These are phyloP conservation scores for Acanthurus leucopareius DNA, from an alignment of 2,797 vertebrate genomes.

Conservation along the genomic window DNA sequence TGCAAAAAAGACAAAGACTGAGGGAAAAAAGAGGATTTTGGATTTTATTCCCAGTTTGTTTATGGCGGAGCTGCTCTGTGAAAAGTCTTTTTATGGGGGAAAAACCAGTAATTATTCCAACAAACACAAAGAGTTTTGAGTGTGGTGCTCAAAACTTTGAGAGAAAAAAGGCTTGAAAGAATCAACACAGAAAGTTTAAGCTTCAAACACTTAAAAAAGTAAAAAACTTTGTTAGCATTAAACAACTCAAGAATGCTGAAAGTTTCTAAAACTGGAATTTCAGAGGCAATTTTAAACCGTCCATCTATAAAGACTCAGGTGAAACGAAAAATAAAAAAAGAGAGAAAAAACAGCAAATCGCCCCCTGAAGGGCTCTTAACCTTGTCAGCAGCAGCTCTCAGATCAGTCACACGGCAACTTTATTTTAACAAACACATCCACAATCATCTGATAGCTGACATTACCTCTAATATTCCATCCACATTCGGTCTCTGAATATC, in stretches of 20 bases:
- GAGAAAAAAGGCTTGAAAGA: neutral
- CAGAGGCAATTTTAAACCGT: constrained; percentile 33
- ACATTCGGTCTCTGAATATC: neutral
- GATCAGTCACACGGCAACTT: constrained; percentile 8
- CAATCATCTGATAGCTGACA: constrained; percentile 24
- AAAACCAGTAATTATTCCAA: no score
- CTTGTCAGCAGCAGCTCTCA: constrained; percentile 4
- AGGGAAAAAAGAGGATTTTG: no score
- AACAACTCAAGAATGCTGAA: constrained; percentile 24
- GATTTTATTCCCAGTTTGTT: no score
- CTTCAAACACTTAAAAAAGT: neutral
- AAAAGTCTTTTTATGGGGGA: no score
- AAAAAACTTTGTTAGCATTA: constrained; percentile 1
- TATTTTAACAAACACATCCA: constrained; percentile 20
- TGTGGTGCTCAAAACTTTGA: neutral
- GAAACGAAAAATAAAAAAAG: constrained; percentile 27
- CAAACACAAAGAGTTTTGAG: no score
- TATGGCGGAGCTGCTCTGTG: no score
- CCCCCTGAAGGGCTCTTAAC: constrained; percentile 21
- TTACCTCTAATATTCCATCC: constrained; percentile 6
- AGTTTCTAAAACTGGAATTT: constrained; percentile 17
- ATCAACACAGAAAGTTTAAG: neutral
- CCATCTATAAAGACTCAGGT: constrained; percentile 38
- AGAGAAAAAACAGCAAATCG: constrained; percentile 32
- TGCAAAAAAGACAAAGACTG: no score